Evolutionary conservation across 2,888 invertebrate genomes (phyloP).

Genomic region (Eurytoma adleriae): DNA sequence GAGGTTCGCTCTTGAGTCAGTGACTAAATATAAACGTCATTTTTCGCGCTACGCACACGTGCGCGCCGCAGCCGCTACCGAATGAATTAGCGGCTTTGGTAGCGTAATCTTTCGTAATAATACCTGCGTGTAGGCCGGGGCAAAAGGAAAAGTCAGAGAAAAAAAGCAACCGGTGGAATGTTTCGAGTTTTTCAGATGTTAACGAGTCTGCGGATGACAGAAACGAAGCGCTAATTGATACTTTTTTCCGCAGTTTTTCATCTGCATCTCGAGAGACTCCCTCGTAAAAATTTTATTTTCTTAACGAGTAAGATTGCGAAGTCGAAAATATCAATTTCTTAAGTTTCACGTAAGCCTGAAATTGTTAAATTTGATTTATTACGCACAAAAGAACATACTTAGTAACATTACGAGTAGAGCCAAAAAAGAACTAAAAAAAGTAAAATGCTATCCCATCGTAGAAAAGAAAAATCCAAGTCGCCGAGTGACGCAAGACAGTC

Average conservation of each 20-base stretch:
- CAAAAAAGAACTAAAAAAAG: too few species aligned
- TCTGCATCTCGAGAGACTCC: too few species aligned
- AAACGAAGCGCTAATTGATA: slow-evolving; percentile 9
- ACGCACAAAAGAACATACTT: neutral
- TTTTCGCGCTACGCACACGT: slow-evolving; percentile 53
- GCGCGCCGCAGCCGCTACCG: slow-evolving; percentile 17
- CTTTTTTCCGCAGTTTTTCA: slow-evolving; percentile 12
- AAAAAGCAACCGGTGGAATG: neutral
- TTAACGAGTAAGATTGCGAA: too few species aligned
- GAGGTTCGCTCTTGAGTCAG: slow-evolving; percentile 61
- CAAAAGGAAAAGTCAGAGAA: neutral
- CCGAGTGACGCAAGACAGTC: slow-evolving; percentile 28
- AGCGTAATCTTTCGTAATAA: slow-evolving; percentile 14
- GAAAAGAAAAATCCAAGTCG: neutral
- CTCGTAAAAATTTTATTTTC: too few species aligned
- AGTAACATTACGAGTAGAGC: neutral
- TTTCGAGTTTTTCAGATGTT: neutral
- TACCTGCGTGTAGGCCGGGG: neutral
- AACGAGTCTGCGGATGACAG: slow-evolving; percentile 29
- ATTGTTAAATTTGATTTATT: too few species aligned
- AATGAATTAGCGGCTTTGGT: slow-evolving; percentile 27
- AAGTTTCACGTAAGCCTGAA: too few species aligned
- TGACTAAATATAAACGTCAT: slow-evolving; percentile 66
- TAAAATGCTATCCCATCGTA: neutral
- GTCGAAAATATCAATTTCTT: too few species aligned